Evolutionary conservation across 2,113 vertebrate species (phyloP).

Genomic region (Megaptera novaeangliae): DNA sequence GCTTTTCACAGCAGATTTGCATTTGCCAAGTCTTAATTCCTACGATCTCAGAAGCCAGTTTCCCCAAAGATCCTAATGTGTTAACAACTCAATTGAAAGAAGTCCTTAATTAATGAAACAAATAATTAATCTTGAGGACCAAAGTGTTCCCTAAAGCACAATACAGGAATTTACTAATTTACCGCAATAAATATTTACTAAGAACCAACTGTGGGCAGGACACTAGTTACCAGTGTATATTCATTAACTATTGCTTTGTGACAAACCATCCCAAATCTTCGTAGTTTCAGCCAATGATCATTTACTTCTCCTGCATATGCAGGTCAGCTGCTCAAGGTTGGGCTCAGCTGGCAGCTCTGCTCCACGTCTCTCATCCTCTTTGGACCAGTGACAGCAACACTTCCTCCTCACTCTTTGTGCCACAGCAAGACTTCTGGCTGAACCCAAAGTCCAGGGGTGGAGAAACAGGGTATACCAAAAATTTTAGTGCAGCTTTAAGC

Average conservation of each 20-base stretch:
- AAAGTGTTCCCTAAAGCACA: constrained; percentile 28
- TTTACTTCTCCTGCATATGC: not conserved
- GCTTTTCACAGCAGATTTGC: not conserved
- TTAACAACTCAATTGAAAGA: not conserved
- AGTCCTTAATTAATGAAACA: constrained; percentile 39
- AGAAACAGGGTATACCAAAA: not conserved
- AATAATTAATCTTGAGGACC: constrained; percentile 40
- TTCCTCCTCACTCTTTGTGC: not conserved
- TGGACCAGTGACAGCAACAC: too few relatives aligned
- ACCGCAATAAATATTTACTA: not conserved
- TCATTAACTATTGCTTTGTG: not conserved
- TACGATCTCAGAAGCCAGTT: not conserved
- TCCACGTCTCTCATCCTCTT: too few relatives aligned
- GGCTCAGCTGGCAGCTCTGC: rapidly evolving
- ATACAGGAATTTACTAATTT: not conserved
- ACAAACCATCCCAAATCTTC: not conserved
- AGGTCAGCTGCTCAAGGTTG: too few relatives aligned
- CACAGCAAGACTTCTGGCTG: not conserved
- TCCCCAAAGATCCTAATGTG: not conserved
- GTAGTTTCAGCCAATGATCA: not conserved
- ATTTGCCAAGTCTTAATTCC: not conserved
- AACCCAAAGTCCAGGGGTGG: not conserved
- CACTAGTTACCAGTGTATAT: too few relatives aligned
- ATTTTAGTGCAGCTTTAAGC: not conserved
- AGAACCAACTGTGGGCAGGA: not conserved